Percentiles rank a stretch among this genome's conserved stretches.
These are phyloP conservation scores for Epirrhoe alternata DNA, from an alignment of 2,888 invertebrate genomes.

Conservation along the genomic window DNA sequence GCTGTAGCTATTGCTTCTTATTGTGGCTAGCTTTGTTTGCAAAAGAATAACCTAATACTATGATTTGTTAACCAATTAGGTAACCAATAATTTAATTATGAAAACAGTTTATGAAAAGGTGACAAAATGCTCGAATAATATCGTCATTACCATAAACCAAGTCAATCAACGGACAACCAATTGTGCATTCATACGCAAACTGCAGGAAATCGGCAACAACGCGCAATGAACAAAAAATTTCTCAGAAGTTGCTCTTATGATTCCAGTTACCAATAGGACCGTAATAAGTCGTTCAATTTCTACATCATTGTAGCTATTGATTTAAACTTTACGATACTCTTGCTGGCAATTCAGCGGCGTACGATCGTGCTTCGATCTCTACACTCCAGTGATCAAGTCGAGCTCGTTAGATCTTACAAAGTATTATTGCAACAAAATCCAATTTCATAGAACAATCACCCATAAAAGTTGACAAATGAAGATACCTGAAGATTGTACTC, in stretches of 20 bases:
- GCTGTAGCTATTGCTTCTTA: neutral
- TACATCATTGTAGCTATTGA: neutral
- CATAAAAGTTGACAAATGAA: neutral
- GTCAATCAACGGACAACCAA: too few relatives aligned
- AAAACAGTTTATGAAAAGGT: too few relatives aligned
- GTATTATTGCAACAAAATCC: conserved; percentile 9
- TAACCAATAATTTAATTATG: too few relatives aligned
- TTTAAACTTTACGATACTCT: neutral
- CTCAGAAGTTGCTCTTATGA: too few relatives aligned
- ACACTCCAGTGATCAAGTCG: neutral
- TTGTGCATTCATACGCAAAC: too few relatives aligned
- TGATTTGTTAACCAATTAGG: too few relatives aligned
- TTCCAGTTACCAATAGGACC: neutral
- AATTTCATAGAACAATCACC: conserved; percentile 2
- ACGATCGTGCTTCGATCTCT: neutral
- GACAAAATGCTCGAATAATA: too few relatives aligned
- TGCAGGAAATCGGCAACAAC: too few relatives aligned
- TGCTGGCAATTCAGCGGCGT: neutral
- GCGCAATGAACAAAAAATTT: too few relatives aligned
- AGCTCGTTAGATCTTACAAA: conserved; percentile 6
- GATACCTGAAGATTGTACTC: too few relatives aligned
- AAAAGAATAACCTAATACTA: neutral
- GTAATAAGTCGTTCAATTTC: neutral
- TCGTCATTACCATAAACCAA: too few relatives aligned
- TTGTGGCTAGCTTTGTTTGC: neutral